Evolutionary conservation across 2,113 vertebrate genomes (phyloP).

Genomic region (Gymnocephalus cernua): DNA sequence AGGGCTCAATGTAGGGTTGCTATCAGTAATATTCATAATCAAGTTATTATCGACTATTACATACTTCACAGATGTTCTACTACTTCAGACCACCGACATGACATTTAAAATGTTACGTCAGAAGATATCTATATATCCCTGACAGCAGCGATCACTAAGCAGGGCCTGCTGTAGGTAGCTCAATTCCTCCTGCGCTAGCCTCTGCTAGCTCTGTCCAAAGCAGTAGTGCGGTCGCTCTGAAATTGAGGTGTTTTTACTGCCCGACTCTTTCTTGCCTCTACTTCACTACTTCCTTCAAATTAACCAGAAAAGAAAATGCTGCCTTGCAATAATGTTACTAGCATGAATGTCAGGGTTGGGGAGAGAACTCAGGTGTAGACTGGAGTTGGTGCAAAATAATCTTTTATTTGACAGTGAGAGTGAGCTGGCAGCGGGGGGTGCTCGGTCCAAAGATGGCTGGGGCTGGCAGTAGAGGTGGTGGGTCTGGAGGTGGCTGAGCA

Average conservation of each 20-base stretch:
- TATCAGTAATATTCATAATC: no score
- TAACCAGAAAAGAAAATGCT: not conserved
- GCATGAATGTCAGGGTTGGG: no score
- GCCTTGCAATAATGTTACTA: not conserved
- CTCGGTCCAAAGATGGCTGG: no score
- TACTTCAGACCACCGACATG: not conserved
- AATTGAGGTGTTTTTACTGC: not conserved
- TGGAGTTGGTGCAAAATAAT: no score
- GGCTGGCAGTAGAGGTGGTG: no score
- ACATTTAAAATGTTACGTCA: not conserved
- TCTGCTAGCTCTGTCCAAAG: not conserved
- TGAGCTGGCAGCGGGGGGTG: no score
- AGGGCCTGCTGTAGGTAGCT: not conserved
- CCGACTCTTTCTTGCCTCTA: not conserved
- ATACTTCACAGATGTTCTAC: not conserved
- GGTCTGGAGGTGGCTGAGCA: no score
- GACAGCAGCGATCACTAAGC: not conserved
- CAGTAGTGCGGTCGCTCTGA: not conserved
- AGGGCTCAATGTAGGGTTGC: no score
- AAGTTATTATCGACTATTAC: no score
- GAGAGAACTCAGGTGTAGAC: no score
- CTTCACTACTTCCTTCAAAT: not conserved
- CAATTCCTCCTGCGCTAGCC: not conserved
- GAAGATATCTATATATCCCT: not conserved
- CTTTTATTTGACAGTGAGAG: no score